phyloP scores from a whole-genome alignment of 2,888 invertebrate species.

The Tetheella fluctuosa region DNA sequence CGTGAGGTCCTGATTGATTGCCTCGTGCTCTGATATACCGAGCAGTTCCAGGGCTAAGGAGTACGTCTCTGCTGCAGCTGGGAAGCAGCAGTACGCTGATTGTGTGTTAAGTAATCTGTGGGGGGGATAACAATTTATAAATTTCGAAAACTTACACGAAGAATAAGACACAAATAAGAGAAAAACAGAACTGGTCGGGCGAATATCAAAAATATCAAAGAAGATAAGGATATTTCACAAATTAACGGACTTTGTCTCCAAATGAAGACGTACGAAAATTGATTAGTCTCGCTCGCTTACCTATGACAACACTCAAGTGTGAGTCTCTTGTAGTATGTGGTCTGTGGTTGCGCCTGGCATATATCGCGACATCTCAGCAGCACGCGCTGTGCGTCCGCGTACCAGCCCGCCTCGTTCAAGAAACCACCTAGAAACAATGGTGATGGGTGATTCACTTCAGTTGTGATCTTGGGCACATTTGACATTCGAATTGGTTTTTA shows the following conservation, averaged over 20 bases:
- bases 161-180: too few relatives aligned
- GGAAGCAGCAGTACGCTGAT: slow-evolving; percentile 91
- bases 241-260: too few relatives aligned
- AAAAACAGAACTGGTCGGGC: too few relatives aligned
- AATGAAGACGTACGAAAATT: too few relatives aligned
- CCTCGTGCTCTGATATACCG: slow-evolving; percentile 56
- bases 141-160: too few relatives aligned
- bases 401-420: slow-evolving; percentile 95
- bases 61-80: slow-evolving; percentile 89
- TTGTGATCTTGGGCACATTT: too few relatives aligned
- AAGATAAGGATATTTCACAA: too few relatives aligned
- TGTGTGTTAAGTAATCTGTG: slow-evolving; percentile 92
- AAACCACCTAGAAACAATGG: slow-evolving; percentile 85
- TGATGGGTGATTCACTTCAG: too few relatives aligned
- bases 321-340: slow-evolving; percentile 85
- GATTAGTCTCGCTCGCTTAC: slow-evolving; percentile 70
- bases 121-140: slow-evolving; percentile 16
- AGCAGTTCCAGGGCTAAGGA: slow-evolving; percentile 73
- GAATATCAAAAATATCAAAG: too few relatives aligned
- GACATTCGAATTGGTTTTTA: too few relatives aligned
- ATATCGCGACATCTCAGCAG: slow-evolving; percentile 87
- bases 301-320: slow-evolving; percentile 94
- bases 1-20: slow-evolving; percentile 43
- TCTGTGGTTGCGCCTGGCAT: slow-evolving; percentile 82
- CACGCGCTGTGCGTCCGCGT: slow-evolving; percentile 89